Base-by-base conservation (phyloP, 1,140 invertebrate species). In the Helicoverpa zea region DNA sequence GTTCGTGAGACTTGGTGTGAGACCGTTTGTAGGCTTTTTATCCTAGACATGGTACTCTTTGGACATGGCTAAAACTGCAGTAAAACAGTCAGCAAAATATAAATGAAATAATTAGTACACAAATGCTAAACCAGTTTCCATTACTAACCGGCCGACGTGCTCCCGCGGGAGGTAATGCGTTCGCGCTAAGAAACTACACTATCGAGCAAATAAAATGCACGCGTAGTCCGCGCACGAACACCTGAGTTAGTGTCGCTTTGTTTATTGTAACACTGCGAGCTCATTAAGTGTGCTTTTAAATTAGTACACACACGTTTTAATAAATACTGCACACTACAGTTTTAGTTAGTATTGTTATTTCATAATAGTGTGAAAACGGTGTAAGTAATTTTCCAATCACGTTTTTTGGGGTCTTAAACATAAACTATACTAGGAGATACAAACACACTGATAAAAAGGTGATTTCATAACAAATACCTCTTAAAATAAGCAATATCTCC, bases 181-280 rank as follows among this genome's bases (percentile, higher is more conserved):
- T 66, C 14, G 58, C 74, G 54, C 58, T 80, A 80, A 80, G 78
- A 51, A 80, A 80, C 16, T 76, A 47, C 78, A 80, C 13, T 79
- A 64, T 35, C 58, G 51, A 58, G 76, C 64, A 79, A 73, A 80
- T 80, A 63, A 79, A 72, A 61, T 72, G 78, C 68, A 72, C 78
- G 54, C 76, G 76, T 79, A 79, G 80, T 86, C 83, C 74, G 77
- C 72, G 82, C 85, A 87, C 86, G 86, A 81, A 84, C 84, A 88
- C 86, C 86, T 88, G 86, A 88, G 63, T 88, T 88, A 88, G 70
- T 81, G 81, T 72, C 81, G 73, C 70, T 61, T 84, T 80, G 81
- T 82, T 84, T 80, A 80, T 83, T 79, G 59, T 78, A 80, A 79
- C 74, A 64, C 52, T 79, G 76, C 61, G 7, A 13, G 75, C 23